Evolutionary conservation across 2,113 vertebrate genomes (phyloP), one percentile per base, ranked within the genome.

Genomic region (Proterorhinus semilunaris): DNA sequence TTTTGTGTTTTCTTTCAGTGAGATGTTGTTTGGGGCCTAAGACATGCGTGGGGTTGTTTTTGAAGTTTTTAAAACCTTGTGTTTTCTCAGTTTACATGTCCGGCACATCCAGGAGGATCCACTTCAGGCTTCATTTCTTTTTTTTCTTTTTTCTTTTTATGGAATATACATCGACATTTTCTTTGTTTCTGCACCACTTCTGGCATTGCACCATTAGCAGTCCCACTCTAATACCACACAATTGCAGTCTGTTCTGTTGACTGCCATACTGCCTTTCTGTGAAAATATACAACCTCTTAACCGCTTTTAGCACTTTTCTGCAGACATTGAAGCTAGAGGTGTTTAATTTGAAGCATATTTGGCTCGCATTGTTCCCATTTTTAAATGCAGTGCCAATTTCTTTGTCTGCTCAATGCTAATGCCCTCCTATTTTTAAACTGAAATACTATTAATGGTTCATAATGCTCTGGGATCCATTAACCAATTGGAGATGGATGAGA

Each of bases 171-270:
- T 64, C 76, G 79, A 79, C 59, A 52, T 71, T 66, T 68, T 73
- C 74, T 8, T 54, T 73, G 15, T 36, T 21, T 78, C 69, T 74
- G 71, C 74, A 36, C 83, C 76, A 85, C 81, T 71, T 75, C 68
- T 72, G 54, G 69, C 67, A 73, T 50, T 78, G 50, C 57, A 64
- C 72, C 78, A 78, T 85, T 81, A 77, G 75, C 71, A 82, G 75
- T 75, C 71, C 68, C 69, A 65, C 62, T 68, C 44, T 43, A 57
- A 66, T 61, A 57, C 68, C 76, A 62, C 83, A 64, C 57, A n/a
- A 13, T 68, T 65, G 69, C 76, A 69, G 71, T 58, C 61, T 68
- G 57, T 68, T 67, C 72, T 67, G 62, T 66, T 51, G 10, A 45
- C n/a, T n/a, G 15, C 61, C 3, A 27, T 55, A 58, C 49, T 49